Evolutionary conservation across 2,888 invertebrate species (phyloP).

Genomic region (Acleris sparsana): DNA sequence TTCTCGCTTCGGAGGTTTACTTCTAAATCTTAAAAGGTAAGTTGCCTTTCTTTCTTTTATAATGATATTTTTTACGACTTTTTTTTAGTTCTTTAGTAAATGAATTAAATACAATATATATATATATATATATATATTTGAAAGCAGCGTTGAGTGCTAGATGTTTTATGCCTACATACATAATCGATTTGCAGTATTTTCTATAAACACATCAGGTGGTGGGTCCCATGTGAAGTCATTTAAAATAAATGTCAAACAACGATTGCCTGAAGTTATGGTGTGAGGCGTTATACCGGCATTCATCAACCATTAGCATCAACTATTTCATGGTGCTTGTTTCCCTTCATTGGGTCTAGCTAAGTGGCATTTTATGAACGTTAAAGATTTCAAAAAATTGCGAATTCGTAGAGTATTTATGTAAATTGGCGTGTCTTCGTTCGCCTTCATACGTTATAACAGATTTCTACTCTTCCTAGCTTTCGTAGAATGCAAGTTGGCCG

Average conservation of each 20-base stretch:
- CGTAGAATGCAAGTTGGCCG: too few species aligned
- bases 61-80: conserved; percentile 45
- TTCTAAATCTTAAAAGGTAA: conserved; percentile 63
- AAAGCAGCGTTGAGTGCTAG: neutral
- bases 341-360: neutral
- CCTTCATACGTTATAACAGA: neutral
- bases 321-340: conserved; percentile 2
- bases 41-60: conserved; percentile 56
- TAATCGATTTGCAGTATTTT: conserved; percentile 20
- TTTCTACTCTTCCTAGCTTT: neutral
- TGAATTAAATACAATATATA: neutral
- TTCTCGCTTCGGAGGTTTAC: conserved; percentile 52
- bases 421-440: too few species aligned
- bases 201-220: conserved; percentile 24
- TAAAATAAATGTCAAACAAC: conserved; percentile 15
- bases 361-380: too few species aligned
- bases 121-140: neutral
- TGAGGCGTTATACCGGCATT: conserved; percentile 9
- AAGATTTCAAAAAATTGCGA: too few species aligned
- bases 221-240: conserved; percentile 26
- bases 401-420: too few species aligned
- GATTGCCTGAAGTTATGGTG: conserved; percentile 14
- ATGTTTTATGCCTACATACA: conserved; percentile 13
- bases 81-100: conserved; percentile 3
- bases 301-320: conserved; percentile 5